Evolutionary conservation across 2,113 vertebrate genomes (phyloP).

Genomic region (Tachycineta bicolor): DNA sequence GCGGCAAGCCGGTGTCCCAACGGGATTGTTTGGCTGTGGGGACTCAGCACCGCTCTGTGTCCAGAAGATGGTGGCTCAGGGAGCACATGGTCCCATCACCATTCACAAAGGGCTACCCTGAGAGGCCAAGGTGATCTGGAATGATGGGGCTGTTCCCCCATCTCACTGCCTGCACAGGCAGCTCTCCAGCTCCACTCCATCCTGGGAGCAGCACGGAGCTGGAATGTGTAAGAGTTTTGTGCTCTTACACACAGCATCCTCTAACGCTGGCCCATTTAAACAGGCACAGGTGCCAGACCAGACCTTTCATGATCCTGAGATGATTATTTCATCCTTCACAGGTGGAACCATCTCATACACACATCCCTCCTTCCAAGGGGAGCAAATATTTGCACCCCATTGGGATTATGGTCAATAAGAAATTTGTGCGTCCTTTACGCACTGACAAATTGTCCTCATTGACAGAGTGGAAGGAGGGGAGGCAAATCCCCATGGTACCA

Average conservation of each 20-base stretch:
- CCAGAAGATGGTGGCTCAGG: background rate
- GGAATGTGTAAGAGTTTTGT: background rate
- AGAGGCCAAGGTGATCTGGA: background rate
- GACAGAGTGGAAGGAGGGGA: background rate
- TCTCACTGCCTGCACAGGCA: background rate
- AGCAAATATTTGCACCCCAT: background rate
- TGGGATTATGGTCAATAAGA: background rate
- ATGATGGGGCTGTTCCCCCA: background rate
- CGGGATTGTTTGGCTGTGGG: background rate
- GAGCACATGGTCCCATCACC: fast-evolving
- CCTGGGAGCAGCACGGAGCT: background rate
- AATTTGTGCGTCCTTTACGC: background rate
- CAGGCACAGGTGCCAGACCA: background rate
- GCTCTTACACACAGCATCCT: background rate
- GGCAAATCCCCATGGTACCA: background rate
- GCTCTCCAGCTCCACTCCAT: background rate
- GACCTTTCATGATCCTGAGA: background rate
- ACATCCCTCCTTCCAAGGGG: background rate
- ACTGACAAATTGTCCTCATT: background rate
- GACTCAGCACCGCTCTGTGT: background rate
- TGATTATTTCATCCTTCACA: background rate
- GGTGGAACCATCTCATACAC: background rate
- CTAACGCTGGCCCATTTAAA: background rate
- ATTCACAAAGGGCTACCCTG: background rate
- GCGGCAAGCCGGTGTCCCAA: background rate